Evolutionary conservation across 2,797 vertebrate species (phyloP).

Genomic region (Pangasius mekongensis): DNA sequence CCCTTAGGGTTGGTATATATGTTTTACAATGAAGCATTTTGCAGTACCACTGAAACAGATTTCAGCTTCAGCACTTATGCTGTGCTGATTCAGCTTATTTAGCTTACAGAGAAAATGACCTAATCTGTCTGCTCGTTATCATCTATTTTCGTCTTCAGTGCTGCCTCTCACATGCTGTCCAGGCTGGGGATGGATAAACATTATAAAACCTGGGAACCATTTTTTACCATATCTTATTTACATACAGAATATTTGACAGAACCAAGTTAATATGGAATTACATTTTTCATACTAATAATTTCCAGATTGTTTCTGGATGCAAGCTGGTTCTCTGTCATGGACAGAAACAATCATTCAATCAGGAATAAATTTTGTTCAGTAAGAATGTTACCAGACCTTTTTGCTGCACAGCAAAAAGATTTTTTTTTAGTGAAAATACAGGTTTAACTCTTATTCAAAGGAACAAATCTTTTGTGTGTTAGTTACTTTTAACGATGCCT

Average conservation of each 20-base stretch:
- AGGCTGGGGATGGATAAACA: slow-evolving; percentile 22
- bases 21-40: slow-evolving; percentile 41
- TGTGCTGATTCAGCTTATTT: slow-evolving; percentile 39
- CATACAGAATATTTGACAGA: neutral
- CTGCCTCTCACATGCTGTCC: slow-evolving; percentile 31
- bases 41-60: slow-evolving; percentile 33
- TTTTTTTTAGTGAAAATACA: neutral
- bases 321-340: neutral
- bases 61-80: slow-evolving; percentile 33
- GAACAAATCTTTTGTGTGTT: neutral
- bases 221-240: neutral
- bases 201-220: slow-evolving; percentile 27
- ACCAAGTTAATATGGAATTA: neutral
- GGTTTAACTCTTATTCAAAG: neutral
- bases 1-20: slow-evolving; percentile 22
- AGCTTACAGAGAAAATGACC: slow-evolving; percentile 22
- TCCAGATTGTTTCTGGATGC: neutral
- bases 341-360: neutral
- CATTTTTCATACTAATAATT: neutral
- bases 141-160: slow-evolving; percentile 29
- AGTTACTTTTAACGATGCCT: neutral
- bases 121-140: slow-evolving; percentile 44
- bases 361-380: neutral
- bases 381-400: neutral
- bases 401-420: neutral